phyloP scores from a whole-genome alignment of 2,888 invertebrate genomes.

The Stenichneumon culpator region DNA sequence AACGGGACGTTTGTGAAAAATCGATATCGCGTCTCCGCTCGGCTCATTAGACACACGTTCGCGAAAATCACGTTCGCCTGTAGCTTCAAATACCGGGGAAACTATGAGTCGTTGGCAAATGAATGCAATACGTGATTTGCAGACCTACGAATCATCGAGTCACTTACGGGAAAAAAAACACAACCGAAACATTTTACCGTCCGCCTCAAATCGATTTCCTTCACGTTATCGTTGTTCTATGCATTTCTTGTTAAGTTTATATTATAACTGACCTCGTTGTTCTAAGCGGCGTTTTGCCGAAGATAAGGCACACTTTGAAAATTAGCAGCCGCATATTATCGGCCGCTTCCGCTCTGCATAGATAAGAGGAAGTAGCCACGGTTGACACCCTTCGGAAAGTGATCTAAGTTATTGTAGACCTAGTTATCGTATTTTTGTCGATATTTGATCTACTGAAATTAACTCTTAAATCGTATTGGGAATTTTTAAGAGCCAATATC shows the following conservation, averaged over 20 bases:
- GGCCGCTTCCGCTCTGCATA: constrained; percentile 5
- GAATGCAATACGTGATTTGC: neutral
- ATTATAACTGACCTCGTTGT: constrained; percentile 27
- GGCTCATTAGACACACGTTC: neutral
- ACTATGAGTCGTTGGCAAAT: constrained; percentile 51
- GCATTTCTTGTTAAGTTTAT: constrained; percentile 1
- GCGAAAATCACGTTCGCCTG: constrained; percentile 7
- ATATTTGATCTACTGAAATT: no score
- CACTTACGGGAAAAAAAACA: neutral
- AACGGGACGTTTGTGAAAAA: constrained; percentile 18
- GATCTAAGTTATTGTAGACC: no score
- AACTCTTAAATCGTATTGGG: no score
- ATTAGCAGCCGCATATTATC: constrained; percentile 28
- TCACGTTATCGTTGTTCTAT: constrained; percentile 12
- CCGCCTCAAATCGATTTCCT: neutral
- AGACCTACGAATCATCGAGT: constrained; percentile 18
- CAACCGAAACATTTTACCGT: neutral
- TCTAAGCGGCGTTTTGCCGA: neutral
- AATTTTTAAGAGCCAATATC: no score
- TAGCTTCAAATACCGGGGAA: constrained; percentile 22
- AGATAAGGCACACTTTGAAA: constrained; percentile 23
- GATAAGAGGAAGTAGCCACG: neutral
- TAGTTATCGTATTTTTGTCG: neutral
- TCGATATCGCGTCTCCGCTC: neutral
- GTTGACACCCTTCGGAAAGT: constrained; percentile 1